Evolutionary conservation across 2,113 vertebrate species (phyloP), one percentile per base, ranked within the genome.

Genomic region (Vulpes ferrilata): DNA sequence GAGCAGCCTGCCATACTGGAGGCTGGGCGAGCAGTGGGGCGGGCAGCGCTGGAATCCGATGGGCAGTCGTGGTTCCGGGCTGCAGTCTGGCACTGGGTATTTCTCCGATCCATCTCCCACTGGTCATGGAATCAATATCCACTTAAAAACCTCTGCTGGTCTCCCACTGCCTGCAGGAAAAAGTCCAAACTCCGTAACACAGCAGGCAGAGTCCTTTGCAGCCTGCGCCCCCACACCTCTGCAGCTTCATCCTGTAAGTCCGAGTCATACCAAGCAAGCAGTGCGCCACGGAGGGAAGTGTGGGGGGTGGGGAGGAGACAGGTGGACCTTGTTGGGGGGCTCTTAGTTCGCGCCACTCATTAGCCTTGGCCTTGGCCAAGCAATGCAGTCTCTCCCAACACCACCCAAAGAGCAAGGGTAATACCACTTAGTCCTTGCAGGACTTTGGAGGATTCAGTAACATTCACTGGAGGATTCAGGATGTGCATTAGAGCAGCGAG

Each of bases 71-170:
- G 11, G 62, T 59, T 87, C 69, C 0, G 0, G 86, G 60, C 81
- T 78, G 48, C 79, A 65, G 16, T 22, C 59, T 0, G 12, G 96
- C 83, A 59, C 57, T 4, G 6, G n/a, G 57, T 60, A 15, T 87
- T 81, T 84, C 85, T 94, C 67, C 74, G 74, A 90, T 92, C 83
- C 94, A 95, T 97, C 93, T 97, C 81, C 84, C 90, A 57, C 35
- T 3, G 2, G 90, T 78, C 87, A 92, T 23, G 9, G 80, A 88
- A 97, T 97, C 97, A 83, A 97, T 94, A 97, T 60, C 93, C 95
- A 93, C 90, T 97, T 97, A 95, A 94, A 96, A 97, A 81, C 93
- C 93, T 80, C 76, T 71, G 94, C 84, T 84, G 94, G 87, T 81
- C 80, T 92, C 96, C 92, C 90, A 65, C 74, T 35, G 93, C 96